Base-by-base conservation (phyloP, 2,797 vertebrate genomes). In the Morelia viridis region DNA sequence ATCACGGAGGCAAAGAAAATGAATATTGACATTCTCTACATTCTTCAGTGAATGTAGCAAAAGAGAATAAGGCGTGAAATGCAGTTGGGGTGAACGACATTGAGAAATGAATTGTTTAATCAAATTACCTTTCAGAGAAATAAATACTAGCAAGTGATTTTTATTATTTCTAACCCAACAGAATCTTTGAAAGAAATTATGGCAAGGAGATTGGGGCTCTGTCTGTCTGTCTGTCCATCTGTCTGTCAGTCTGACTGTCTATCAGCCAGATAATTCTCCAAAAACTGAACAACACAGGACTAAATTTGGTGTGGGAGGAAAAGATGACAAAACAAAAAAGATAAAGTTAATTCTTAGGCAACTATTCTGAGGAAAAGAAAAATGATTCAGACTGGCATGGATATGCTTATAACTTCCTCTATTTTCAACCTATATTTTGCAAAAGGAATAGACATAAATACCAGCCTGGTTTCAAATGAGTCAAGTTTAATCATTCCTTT, bases 51-150 rank as follows among this genome's bases (percentile, higher is more conserved):
- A 92, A 86, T 57, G n/a, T 80, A 92, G 5, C 22, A 65, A 46
- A 91, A 68, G 89, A 5, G 28, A 92, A 76, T 24, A 93, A 50
- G 19, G 71, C 86, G 13, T 85, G 62, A 85, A 46, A 89, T 60
- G 62, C 85, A 26, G 17, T 62, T n/a, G 0, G 0, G 10, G 53
- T 92, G 58, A 56, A 64, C 53, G 11, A 46, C 5, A 6, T 68
- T 87, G 35, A 68, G 53, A 85, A 85, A 89, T 83, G 62, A 89
- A 50, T 41, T 19, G 10, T 24, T 89, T 28, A 56, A 92, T 65
- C 76, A 28, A 89, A 85, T 85, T 92, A 28, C 28, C 56, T 86
- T 68, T 53, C 80, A 89, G 6, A 60, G 17, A 60, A 62, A 35
- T 22, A 28, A 84, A 84, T 41, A 65, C 24, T 84, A 41, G 61